Conservation (phyloP, 2,797 vertebrate genomes). For the Lepilemur septentrionalis region DNA sequence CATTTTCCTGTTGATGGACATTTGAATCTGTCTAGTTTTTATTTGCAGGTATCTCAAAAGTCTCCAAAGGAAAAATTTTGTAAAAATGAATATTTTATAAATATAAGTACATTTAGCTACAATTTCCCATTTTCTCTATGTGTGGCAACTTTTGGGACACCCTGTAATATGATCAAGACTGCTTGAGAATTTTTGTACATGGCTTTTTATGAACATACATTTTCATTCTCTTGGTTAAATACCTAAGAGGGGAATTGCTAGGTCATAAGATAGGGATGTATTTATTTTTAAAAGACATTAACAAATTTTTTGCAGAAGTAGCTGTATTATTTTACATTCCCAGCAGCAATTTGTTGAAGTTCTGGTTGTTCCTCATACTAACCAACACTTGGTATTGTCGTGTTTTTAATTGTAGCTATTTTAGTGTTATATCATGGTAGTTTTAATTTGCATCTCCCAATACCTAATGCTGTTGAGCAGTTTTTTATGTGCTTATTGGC, state of each 20-base stretch:
- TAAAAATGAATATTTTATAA: no score
- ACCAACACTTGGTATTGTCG: not conserved
- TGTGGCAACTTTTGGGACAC: no score
- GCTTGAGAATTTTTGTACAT: not conserved
- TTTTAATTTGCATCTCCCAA: not conserved
- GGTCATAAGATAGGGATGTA: not conserved
- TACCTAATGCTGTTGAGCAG: not conserved
- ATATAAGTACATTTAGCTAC: no score
- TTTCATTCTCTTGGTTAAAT: conserved; percentile 11
- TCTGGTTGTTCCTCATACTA: not conserved
- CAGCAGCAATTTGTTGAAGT: not conserved
- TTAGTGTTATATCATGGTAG: not conserved
- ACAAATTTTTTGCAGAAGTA: not conserved
- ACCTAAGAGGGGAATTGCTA: not conserved
- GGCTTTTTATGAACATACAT: not conserved
- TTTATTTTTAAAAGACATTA: not conserved
- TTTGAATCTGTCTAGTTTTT: not conserved
- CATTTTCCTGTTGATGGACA: not conserved
- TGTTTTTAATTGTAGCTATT: not conserved
- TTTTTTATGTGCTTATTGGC: not conserved
- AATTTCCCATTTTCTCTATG: no score
- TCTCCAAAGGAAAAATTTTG: no score
- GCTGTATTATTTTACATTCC: not conserved
- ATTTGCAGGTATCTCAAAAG: not conserved
- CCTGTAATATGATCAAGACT: not conserved